These are phyloP conservation scores for Otus sunia DNA, from an alignment of 2,113 vertebrate genomes.

Conservation along the genomic window DNA sequence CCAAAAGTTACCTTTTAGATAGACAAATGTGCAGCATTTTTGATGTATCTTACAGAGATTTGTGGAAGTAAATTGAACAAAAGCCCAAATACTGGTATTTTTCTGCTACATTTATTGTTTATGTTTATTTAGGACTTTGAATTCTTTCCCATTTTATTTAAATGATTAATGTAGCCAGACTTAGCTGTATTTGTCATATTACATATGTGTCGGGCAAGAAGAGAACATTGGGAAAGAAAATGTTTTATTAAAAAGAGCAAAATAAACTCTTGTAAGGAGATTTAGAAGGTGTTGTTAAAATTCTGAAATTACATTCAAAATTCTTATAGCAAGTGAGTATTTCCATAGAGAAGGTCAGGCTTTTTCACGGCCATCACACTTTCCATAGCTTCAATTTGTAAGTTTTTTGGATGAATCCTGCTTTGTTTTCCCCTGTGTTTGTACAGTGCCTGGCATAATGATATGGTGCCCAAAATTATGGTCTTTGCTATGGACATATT, in stretches of 20 bases:
- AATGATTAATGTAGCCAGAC: not conserved
- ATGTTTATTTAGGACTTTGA: not conserved
- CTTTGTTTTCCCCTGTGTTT: not conserved
- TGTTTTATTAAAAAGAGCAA: not conserved
- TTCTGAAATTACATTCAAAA: not conserved
- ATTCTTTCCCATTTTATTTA: not conserved
- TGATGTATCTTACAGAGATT: not conserved
- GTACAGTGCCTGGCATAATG: not conserved
- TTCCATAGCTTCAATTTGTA: not conserved
- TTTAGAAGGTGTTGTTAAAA: not conserved
- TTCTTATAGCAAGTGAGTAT: not conserved
- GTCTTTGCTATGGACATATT: not conserved
- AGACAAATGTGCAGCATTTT: not conserved
- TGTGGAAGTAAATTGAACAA: not conserved
- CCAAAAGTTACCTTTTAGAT: not conserved
- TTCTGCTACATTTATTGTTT: not conserved
- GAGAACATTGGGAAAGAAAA: not conserved
- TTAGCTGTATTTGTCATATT: not conserved
- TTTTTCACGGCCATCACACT: rapidly evolving
- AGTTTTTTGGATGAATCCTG: not conserved
- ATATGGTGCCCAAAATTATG: not conserved
- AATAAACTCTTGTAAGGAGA: not conserved
- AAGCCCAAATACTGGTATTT: not conserved
- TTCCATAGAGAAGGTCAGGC: not conserved
- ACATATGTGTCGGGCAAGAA: not conserved